Conservation (phyloP, 1,140 invertebrate species). For the Drosophila varians region DNA sequence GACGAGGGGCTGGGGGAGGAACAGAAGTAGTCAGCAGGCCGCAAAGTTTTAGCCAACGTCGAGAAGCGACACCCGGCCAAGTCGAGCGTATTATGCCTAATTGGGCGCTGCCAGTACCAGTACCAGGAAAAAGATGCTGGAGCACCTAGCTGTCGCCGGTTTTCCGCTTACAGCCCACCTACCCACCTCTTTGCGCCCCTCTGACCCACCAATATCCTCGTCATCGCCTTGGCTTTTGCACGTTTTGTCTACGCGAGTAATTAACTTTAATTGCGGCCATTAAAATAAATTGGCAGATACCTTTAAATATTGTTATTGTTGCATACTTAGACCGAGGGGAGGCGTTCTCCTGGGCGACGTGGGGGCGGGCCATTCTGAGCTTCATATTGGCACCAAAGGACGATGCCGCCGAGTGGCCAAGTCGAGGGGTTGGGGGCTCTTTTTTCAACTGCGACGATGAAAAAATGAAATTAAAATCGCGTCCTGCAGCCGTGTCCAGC, state of each 20-base stretch:
- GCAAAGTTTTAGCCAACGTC: conserved; percentile 61
- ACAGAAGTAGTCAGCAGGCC: conserved; percentile 18
- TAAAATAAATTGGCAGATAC: conserved; percentile 83
- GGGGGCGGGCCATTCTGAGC: conserved; percentile 12
- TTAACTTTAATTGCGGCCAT: conserved; percentile 83
- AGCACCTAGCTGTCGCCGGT: conserved; percentile 57
- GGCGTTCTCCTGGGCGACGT: conserved; percentile 2
- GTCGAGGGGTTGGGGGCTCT: background rate
- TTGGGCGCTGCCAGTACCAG: conserved; percentile 75
- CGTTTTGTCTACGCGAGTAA: conserved; percentile 83
- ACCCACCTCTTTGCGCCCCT: background rate
- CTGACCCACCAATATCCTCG: conserved; percentile 1
- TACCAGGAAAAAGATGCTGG: conserved; percentile 26
- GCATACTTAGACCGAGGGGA: conserved; percentile 58
- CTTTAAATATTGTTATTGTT: conserved; percentile 83
- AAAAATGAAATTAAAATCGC: conserved; percentile 52
- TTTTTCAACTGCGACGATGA: conserved; percentile 14
- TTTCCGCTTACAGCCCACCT: conserved; percentile 26
- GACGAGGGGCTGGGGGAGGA: background rate
- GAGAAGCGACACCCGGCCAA: conserved; percentile 61
- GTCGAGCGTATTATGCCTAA: conserved; percentile 80
- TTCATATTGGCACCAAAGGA: conserved; percentile 28
- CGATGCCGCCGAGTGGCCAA: conserved; percentile 1
- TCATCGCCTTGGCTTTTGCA: conserved; percentile 65
- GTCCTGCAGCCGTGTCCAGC: conserved; percentile 17